Base-by-base conservation (phyloP, 2,888 invertebrate species). In the Drosophila flavopinicola region DNA sequence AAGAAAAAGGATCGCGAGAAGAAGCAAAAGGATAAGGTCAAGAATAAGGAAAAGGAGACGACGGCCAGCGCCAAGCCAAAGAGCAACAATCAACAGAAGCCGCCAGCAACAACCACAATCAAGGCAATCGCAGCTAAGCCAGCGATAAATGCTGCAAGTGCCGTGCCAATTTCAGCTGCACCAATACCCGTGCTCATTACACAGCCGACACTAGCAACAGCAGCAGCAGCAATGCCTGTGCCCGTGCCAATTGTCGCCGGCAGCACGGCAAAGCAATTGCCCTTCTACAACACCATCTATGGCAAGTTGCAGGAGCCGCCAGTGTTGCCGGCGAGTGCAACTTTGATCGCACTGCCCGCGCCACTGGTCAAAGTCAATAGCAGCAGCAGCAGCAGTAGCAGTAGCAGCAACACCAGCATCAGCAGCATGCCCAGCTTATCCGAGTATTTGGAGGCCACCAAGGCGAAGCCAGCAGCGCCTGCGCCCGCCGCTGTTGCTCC, bases 281-380 rank as follows among this genome's bases (percentile, higher is more conserved):
- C 90, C 2, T 90, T 88, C 38, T 91, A 90, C 48, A 91, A 90
- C 51, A 90, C 91, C 5, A 90, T 91, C 15, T 91, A 91, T 92
- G 79, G 92, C 90, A 84, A 91, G 91, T 85, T 93, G 90, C 90
- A 93, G 91, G 93, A 93, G 91, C 78, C 58, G n/a, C 48, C 69
- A 6, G 33, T 45, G 6, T 23, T 69, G 30, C 51, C 72, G 20
- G 20, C 38, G 0, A 59, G 32, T 13, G 44, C 60, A 4, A 15
- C 67, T 0, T 23, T 66, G 15, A 23, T 51, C 20, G 2, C 20
- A 13, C n/a, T 30, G 0, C 6, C 57, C 0, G 30, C 49, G 3
- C 57, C 64, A 0, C 11, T 73, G 4, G 20, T 44, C 5, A 71
- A 69, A 6, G 39, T 44, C 41, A 48, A 25, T 11, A 57, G 35